These are phyloP conservation scores for Lasioglossum malachurum DNA, from an alignment of 2,888 invertebrate genomes.

Conservation along the genomic window DNA sequence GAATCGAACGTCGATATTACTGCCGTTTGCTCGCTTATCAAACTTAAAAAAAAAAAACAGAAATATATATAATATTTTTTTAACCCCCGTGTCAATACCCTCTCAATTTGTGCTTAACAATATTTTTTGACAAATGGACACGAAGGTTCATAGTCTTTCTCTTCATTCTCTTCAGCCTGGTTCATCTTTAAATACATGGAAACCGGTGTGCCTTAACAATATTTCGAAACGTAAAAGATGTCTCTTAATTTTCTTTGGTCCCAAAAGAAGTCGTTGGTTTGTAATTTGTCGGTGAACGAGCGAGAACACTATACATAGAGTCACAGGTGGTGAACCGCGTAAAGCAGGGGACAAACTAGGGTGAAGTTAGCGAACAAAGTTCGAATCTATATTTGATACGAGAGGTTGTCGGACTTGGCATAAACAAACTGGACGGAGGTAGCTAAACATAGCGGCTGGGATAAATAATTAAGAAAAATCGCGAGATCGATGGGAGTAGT, in stretches of 20 bases:
- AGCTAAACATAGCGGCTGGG: not conserved
- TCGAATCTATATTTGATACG: not conserved
- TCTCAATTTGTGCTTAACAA: not conserved
- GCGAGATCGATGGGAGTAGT: not conserved
- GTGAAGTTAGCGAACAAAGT: not conserved
- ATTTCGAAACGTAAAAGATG: not conserved
- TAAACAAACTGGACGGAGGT: not conserved
- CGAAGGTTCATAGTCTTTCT: no score
- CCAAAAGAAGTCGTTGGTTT: not conserved
- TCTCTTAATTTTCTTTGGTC: not conserved
- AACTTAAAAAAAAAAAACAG: not conserved
- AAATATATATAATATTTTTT: not conserved
- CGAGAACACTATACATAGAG: not conserved
- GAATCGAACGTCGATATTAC: not conserved
- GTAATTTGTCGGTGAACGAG: not conserved
- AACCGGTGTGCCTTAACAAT: no score
- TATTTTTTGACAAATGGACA: not conserved
- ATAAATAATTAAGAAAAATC: not conserved
- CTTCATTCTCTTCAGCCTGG: no score
- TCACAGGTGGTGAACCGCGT: not conserved
- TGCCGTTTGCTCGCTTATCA: not conserved
- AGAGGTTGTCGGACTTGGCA: not conserved
- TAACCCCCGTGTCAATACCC: not conserved
- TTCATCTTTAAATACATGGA: no score
- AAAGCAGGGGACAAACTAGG: not conserved